phyloP scores from a whole-genome alignment of 2,113 vertebrate genomes.

The Ptilorrhoa leucosticta region DNA sequence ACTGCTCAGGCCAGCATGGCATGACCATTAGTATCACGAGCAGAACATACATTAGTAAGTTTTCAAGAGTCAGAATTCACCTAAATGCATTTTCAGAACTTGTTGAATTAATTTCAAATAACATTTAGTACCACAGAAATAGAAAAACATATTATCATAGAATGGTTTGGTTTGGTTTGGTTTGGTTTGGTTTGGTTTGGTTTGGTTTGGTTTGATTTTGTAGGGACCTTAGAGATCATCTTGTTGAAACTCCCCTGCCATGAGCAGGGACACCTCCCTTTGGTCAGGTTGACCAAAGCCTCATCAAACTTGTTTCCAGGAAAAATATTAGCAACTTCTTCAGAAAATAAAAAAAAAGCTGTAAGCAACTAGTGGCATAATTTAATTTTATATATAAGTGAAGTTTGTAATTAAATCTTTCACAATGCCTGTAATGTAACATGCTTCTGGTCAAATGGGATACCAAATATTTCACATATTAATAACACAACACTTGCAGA shows the following conservation, averaged over 20 bases:
- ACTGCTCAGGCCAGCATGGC: neutral
- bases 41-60: neutral
- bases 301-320: neutral
- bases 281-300: neutral
- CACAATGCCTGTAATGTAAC: neutral
- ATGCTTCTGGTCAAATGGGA: neutral
- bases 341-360: neutral
- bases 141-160: neutral
- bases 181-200: neutral
- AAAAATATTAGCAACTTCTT: neutral
- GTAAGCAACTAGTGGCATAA: neutral
- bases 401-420: neutral
- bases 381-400: neutral
- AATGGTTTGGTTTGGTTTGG: neutral
- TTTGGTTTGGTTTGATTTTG: neutral
- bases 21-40: accelerated
- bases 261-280: accelerated
- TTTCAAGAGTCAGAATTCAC: neutral
- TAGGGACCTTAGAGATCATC: neutral
- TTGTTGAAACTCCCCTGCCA: neutral
- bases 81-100: neutral
- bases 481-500: neutral
- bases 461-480: neutral
- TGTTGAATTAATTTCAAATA: neutral
- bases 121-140: neutral